Percentiles rank a stretch among this genome's conserved stretches.
Evolutionary conservation across 2,113 vertebrate species (phyloP).

Genomic region (Neogale vison): DNA sequence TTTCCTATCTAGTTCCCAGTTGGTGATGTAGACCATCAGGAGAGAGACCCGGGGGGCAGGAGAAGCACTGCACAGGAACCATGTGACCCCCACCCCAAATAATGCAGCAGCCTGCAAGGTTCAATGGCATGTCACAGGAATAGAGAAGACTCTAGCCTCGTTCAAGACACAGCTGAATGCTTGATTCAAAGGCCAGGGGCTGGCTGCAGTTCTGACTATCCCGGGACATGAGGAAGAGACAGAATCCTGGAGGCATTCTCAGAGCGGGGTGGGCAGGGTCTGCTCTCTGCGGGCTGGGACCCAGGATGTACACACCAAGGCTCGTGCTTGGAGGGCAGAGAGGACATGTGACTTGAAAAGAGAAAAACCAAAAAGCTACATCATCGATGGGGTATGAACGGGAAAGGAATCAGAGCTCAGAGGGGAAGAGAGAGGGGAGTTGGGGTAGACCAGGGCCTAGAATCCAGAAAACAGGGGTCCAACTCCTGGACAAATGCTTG

Average conservation of each 20-base stretch:
- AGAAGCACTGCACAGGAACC: neutral
- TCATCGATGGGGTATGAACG: neutral
- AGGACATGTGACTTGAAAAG: neutral
- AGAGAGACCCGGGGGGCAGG: neutral
- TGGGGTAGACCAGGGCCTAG: neutral
- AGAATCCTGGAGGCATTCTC: fast-evolving
- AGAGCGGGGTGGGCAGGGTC: neutral
- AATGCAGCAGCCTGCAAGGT: neutral
- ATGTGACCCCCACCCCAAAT: neutral
- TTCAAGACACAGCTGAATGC: neutral
- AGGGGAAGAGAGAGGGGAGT: neutral
- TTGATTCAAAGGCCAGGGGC: neutral
- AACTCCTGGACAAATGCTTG: neutral
- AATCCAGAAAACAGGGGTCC: neutral
- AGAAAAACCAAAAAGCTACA: neutral
- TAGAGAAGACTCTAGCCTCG: neutral
- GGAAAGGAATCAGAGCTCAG: neutral
- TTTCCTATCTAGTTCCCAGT: no score
- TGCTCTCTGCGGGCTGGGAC: neutral
- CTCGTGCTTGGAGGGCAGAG: neutral
- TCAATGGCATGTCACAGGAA: neutral
- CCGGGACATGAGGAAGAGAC: neutral
- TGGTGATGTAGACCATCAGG: neutral
- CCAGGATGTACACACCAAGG: neutral
- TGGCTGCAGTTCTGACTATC: neutral